Evolutionary conservation across 1,140 invertebrate species (phyloP).

Genomic region (Armadillidium nasatum): DNA sequence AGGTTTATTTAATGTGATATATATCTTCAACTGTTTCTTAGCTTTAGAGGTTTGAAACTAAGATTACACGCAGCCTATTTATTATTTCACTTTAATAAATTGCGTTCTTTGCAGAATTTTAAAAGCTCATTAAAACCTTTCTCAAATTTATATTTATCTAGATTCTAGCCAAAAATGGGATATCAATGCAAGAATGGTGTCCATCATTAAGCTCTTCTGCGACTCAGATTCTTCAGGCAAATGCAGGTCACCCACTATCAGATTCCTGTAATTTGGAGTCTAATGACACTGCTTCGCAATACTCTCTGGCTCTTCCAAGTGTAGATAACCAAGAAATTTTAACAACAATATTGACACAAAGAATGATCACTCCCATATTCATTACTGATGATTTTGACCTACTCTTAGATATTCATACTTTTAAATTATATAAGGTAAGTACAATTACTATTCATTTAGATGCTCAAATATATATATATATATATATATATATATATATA

Average conservation of each 20-base stretch:
- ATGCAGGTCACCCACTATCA: neutral
- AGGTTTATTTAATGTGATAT: no score
- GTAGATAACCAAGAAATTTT: slow-evolving; percentile 6
- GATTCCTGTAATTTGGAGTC: neutral
- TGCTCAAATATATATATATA: neutral
- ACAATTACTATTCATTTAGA: neutral
- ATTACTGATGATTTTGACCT: neutral
- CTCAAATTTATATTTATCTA: neutral
- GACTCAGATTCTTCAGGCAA: neutral
- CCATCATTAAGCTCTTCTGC: neutral
- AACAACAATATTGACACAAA: neutral
- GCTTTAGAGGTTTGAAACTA: no score
- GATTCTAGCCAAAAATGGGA: slow-evolving; percentile 28
- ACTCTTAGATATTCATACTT: neutral
- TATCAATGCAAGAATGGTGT: slow-evolving; percentile 36
- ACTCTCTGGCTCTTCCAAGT: slow-evolving; percentile 4
- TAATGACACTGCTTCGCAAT: neutral
- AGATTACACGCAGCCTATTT: no score
- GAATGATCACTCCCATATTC: neutral
- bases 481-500: neutral
- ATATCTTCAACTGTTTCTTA: no score
- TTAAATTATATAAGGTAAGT: neutral
- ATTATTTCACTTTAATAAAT: no score
- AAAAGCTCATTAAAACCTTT: no score
- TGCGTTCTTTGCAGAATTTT: no score